Conservation (phyloP, 1,140 invertebrate genomes). For the Pseudomyrmex dendroicus region DNA sequence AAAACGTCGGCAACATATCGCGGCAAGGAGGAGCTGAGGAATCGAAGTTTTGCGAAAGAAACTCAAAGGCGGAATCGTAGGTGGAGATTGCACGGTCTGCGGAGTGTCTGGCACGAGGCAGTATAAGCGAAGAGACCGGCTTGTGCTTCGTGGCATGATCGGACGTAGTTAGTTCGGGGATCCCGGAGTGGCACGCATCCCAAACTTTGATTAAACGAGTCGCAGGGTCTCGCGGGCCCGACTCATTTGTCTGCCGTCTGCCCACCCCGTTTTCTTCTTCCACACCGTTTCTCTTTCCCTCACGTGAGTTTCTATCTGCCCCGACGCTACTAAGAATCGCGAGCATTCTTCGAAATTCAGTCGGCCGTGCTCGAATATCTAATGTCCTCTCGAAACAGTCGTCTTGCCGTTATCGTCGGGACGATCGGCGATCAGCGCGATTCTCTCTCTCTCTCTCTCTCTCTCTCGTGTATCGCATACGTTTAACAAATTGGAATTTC, state of each 20-base stretch:
- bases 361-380: slow-evolving; percentile 33
- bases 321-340: slow-evolving; percentile 67
- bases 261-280: slow-evolving; percentile 61
- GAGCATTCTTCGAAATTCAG: slow-evolving; percentile 67
- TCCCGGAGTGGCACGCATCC: slow-evolving; percentile 78
- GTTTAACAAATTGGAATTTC: neutral
- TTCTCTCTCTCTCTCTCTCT: neutral
- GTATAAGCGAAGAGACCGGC: slow-evolving; percentile 33
- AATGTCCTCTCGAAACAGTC: slow-evolving; percentile 42
- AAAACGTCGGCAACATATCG: slow-evolving; percentile 25
- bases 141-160: slow-evolving; percentile 79
- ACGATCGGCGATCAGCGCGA: slow-evolving; percentile 6
- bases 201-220: slow-evolving; percentile 83
- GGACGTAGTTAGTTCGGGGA: slow-evolving; percentile 79
- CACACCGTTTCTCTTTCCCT: neutral
- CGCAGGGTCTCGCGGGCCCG: slow-evolving; percentile 78
- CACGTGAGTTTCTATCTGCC: slow-evolving; percentile 43
- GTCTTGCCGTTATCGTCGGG: neutral
- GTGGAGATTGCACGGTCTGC: slow-evolving; percentile 36
- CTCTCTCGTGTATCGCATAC: neutral
- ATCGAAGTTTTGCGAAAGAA: slow-evolving; percentile 48
- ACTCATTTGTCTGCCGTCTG: slow-evolving; percentile 81
- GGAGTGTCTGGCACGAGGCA: slow-evolving; percentile 50
- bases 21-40: neutral
- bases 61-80: slow-evolving; percentile 8